Evolutionary conservation across 2,888 invertebrate genomes (phyloP).

Genomic region (Heliconius ethilla): DNA sequence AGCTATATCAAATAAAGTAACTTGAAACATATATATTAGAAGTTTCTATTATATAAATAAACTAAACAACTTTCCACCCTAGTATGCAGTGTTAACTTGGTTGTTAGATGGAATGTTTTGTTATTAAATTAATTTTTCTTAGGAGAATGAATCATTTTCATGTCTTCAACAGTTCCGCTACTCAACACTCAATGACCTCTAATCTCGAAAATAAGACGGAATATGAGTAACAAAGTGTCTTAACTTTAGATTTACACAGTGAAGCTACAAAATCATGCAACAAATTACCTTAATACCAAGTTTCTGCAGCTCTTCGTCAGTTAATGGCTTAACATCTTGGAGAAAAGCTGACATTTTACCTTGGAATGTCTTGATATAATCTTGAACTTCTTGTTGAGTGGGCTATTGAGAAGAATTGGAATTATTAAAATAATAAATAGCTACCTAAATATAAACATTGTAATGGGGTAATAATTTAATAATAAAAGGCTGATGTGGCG

Average conservation of each 20-base stretch:
- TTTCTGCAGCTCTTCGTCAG: conserved; percentile 89
- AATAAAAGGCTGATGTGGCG: no score
- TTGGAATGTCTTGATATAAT: conserved; percentile 91
- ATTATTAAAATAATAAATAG: not conserved
- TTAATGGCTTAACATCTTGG: conserved; percentile 87
- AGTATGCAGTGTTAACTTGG: no score
- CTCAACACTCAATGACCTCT: no score
- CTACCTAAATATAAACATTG: not conserved
- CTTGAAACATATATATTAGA: no score
- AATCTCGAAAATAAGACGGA: no score
- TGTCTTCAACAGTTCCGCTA: not conserved
- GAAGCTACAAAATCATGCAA: not conserved
- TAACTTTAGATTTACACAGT: not conserved
- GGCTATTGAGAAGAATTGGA: conserved; percentile 68
- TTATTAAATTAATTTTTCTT: not conserved
- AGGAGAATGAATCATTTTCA: not conserved
- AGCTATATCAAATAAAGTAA: no score
- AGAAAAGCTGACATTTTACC: conserved; percentile 95
- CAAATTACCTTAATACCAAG: conserved; percentile 87
- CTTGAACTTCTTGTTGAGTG: conserved; percentile 86
- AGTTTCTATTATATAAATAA: no score
- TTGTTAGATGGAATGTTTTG: not conserved
- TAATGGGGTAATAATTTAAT: not conserved
- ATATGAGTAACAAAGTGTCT: no score
- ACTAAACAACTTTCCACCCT: no score